Percentiles rank a stretch among this genome's conserved stretches.
phyloP scores from a whole-genome alignment of 2,888 invertebrate genomes.

The Ametastegia equiseti region DNA sequence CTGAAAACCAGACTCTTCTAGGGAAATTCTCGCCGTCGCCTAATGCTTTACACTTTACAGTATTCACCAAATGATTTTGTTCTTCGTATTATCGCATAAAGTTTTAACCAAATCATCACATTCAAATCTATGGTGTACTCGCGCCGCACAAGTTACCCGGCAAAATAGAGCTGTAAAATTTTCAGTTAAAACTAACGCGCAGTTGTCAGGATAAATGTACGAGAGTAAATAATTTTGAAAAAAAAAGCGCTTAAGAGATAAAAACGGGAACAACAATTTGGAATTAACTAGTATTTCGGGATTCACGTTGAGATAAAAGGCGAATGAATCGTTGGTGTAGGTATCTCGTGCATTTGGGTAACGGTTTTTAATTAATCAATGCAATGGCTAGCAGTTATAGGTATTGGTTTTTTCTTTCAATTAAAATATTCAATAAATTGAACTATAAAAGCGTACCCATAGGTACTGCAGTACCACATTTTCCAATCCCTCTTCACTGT shows the following conservation, averaged over 20 bases:
- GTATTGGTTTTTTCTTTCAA: background rate
- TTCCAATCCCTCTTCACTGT: background rate
- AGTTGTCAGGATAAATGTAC: background rate
- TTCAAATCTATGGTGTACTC: background rate
- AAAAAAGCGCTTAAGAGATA: background rate
- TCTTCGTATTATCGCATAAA: no score
- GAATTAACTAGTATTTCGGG: background rate
- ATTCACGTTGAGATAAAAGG: background rate
- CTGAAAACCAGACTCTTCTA: no score
- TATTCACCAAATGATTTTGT: no score
- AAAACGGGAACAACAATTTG: background rate
- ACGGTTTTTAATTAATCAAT: background rate
- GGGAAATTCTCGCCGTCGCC: no score
- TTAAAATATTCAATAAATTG: background rate
- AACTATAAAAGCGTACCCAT: background rate
- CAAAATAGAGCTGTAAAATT: background rate
- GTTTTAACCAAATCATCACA: no score
- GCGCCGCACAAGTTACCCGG: background rate
- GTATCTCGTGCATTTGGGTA: background rate
- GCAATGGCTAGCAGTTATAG: background rate
- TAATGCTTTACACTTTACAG: no score
- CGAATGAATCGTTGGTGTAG: background rate
- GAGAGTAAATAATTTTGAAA: background rate
- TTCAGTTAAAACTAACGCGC: background rate
- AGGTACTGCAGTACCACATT: background rate